phyloP scores from a whole-genome alignment of 2,888 invertebrate genomes.

The Morinoia aosen region DNA sequence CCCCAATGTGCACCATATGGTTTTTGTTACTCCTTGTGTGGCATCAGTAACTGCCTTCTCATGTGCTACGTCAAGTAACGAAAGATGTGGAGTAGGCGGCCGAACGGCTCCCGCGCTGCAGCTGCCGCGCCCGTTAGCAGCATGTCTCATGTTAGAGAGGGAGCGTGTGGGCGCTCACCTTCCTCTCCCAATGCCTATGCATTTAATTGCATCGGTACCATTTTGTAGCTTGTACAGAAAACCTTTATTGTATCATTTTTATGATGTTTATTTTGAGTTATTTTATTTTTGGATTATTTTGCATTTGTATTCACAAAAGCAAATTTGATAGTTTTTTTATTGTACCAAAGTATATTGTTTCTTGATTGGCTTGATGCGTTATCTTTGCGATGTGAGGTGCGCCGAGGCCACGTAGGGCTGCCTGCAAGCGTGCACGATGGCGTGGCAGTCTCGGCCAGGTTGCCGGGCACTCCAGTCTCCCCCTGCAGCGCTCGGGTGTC shows the following conservation, averaged over 20 bases:
- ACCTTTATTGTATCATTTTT: conserved; percentile 53
- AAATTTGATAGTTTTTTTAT: conserved; percentile 50
- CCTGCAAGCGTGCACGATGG: neutral
- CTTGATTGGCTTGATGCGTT: conserved; percentile 40
- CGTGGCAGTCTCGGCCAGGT: conserved; percentile 55
- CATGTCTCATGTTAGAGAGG: conserved; percentile 35
- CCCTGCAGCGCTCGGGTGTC: conserved; percentile 64
- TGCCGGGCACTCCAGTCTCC: conserved; percentile 65
- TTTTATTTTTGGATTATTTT: conserved; percentile 45
- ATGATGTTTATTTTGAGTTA: conserved; percentile 48
- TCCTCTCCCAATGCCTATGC: conserved; percentile 44
- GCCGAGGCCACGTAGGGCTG: neutral
- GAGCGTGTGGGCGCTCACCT: conserved; percentile 29
- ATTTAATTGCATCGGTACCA: conserved; percentile 42
- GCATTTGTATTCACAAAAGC: conserved; percentile 46
- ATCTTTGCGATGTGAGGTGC: neutral
- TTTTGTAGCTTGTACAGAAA: conserved; percentile 52
- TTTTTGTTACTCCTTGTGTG: conserved; percentile 38
- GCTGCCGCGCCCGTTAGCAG: neutral
- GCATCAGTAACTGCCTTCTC: conserved; percentile 39
- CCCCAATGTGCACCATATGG: conserved; percentile 28
- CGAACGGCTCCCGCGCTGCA: neutral
- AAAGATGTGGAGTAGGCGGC: neutral
- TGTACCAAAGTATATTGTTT: conserved; percentile 52
- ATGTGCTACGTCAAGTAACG: conserved; percentile 32